Conservation (phyloP, 2,797 vertebrate genomes). For the Bradypus variegatus region DNA sequence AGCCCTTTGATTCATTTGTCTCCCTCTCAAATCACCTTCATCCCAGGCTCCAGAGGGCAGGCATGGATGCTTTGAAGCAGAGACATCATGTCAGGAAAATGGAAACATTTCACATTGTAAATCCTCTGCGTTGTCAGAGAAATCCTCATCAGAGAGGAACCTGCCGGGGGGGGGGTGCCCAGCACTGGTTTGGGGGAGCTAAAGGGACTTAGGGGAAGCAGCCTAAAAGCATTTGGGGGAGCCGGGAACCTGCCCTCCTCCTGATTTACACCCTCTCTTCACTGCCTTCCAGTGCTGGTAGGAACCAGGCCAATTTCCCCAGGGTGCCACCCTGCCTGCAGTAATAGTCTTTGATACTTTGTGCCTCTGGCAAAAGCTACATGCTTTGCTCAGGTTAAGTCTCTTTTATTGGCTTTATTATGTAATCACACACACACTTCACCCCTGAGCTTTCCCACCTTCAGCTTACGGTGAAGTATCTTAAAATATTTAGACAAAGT, state of each 20-base stretch:
- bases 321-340: neutral
- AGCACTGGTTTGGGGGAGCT: neutral
- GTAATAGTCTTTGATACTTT: neutral
- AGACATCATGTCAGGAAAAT: slow-evolving; percentile 71
- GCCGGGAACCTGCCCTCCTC: neutral
- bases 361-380: neutral
- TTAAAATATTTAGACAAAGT: slow-evolving; percentile 13
- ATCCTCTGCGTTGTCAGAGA: slow-evolving; percentile 71
- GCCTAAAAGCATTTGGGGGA: slow-evolving; percentile 11
- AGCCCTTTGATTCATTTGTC: slow-evolving; percentile 78
- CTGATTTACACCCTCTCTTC: neutral
- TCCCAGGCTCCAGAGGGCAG: slow-evolving; percentile 70
- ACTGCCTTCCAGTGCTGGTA: neutral
- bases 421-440: neutral
- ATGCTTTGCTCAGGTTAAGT: neutral
- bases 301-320: neutral
- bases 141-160: slow-evolving; percentile 72
- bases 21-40: slow-evolving; percentile 75
- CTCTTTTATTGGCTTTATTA: neutral
- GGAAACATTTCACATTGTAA: slow-evolving; percentile 74
- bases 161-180: slow-evolving; percentile 46
- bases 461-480: neutral
- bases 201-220: neutral
- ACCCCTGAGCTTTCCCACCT: neutral
- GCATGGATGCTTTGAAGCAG: slow-evolving; percentile 72